Evolutionary conservation across 1,140 invertebrate genomes (phyloP).

Genomic region (Drosophila mauritiana): DNA sequence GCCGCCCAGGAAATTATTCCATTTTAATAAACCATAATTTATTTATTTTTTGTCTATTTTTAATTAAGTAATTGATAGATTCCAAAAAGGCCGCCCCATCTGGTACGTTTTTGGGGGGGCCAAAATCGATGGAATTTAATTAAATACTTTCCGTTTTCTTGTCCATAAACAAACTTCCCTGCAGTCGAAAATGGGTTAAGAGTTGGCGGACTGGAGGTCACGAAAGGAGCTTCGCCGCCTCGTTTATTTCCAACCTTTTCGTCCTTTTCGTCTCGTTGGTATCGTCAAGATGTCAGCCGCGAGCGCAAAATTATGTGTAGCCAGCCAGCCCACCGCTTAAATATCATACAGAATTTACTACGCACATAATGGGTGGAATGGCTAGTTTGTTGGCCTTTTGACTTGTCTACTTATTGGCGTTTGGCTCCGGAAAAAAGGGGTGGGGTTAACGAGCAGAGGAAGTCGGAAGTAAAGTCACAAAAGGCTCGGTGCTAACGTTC

Average conservation of each 20-base stretch:
- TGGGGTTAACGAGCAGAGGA: not conserved
- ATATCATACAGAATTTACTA: conserved; percentile 54
- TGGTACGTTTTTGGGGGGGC: not conserved
- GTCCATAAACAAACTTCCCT: conserved; percentile 61
- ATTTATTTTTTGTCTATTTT: conserved; percentile 62
- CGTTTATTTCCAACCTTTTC: not conserved
- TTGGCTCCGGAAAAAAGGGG: not conserved
- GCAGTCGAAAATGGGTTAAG: conserved; percentile 31
- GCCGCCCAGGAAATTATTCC: conserved; percentile 33
- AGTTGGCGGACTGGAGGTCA: conserved; percentile 9
- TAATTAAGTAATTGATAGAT: conserved; percentile 80
- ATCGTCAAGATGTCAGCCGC: conserved; percentile 68
- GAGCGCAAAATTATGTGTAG: conserved; percentile 37
- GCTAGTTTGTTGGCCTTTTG: conserved; percentile 33
- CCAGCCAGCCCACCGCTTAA: conserved; percentile 9
- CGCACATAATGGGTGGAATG: conserved; percentile 10
- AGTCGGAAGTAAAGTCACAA: too few species aligned
- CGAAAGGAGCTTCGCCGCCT: conserved; percentile 8
- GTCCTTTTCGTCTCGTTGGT: not conserved
- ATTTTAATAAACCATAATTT: conserved; percentile 57
- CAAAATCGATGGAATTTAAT: conserved; percentile 77
- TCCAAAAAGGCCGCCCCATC: conserved; percentile 16
- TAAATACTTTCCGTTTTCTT: conserved; percentile 63
- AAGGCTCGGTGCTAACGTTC: conserved; percentile 20
- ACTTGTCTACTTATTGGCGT: conserved; percentile 29